These are phyloP conservation scores for Lophotriccus pileatus DNA, from an alignment of 2,797 vertebrate species.

Conservation along the genomic window DNA sequence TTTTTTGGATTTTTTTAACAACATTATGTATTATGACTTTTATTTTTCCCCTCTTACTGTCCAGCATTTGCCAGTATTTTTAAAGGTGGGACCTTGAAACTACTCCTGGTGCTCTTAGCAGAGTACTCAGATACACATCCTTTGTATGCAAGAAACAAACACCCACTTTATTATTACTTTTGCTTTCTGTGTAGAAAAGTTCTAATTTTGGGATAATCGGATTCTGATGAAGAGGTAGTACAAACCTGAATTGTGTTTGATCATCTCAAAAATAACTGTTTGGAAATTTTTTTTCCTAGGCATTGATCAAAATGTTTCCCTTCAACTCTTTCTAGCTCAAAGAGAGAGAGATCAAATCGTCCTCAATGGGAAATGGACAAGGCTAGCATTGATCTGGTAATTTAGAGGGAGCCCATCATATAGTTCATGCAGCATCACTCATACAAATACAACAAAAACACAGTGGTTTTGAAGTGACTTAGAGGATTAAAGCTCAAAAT, in stretches of 20 bases:
- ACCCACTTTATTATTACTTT: background rate
- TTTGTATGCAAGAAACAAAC: background rate
- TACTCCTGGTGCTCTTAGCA: background rate
- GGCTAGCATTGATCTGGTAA: background rate
- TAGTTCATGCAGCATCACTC: background rate
- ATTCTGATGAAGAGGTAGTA: background rate
- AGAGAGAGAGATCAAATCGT: background rate
- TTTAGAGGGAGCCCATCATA: background rate
- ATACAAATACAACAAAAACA: background rate
- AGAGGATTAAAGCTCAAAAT: background rate
- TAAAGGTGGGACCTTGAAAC: background rate
- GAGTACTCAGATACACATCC: background rate
- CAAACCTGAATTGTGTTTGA: background rate
- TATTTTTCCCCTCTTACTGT: background rate
- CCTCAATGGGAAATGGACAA: background rate
- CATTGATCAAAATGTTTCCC: background rate
- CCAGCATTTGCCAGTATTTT: background rate
- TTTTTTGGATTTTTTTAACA: background rate
- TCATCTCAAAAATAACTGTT: background rate
- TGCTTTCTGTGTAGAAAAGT: background rate
- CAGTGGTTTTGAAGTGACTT: background rate
- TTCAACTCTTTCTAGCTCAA: background rate
- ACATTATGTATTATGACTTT: background rate
- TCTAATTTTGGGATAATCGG: background rate
- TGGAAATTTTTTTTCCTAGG: background rate